Percentiles rank a stretch among this genome's conserved stretches.
phyloP scores from a whole-genome alignment of 2,797 vertebrate species.

The Triplophysa bombifrons region DNA sequence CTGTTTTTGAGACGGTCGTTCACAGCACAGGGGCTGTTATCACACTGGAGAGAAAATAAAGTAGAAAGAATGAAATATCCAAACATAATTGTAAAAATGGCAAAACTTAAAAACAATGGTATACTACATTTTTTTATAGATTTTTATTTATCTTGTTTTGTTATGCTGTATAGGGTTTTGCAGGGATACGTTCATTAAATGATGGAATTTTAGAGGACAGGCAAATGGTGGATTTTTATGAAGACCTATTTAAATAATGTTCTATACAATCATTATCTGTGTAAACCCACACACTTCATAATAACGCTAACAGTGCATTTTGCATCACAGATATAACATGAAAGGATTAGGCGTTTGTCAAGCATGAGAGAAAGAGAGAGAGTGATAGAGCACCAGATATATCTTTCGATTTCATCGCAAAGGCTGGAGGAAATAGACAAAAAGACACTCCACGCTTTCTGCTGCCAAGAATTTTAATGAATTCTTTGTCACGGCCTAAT shows the following conservation, averaged over 20 bases:
- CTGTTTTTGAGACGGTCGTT: background rate
- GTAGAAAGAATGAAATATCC: background rate
- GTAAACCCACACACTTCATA: conserved; percentile 28
- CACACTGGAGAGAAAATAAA: background rate
- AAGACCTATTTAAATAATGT: background rate
- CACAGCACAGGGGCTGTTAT: background rate
- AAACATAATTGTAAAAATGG: background rate
- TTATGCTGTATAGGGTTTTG: background rate
- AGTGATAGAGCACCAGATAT: background rate
- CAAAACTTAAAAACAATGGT: too few relatives aligned
- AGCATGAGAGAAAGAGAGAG: too few relatives aligned
- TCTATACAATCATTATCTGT: conserved; percentile 11
- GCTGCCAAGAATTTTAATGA: conserved; percentile 29
- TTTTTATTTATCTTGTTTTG: too few relatives aligned
- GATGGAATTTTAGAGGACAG: background rate
- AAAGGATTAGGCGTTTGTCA: conserved; percentile 22
- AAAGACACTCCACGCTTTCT: conserved; percentile 9
- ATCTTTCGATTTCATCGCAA: conserved; percentile 15
- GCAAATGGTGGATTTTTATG: conserved; percentile 7
- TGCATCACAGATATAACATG: conserved; percentile 35
- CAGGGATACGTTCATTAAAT: background rate
- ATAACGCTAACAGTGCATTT: conserved; percentile 9
- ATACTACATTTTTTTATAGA: too few relatives aligned
- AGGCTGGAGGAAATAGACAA: conserved; percentile 13
- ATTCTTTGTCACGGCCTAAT: conserved; percentile 6